Evolutionary conservation across 2,797 vertebrate species (phyloP).

Genomic region (Streptopelia turtur): DNA sequence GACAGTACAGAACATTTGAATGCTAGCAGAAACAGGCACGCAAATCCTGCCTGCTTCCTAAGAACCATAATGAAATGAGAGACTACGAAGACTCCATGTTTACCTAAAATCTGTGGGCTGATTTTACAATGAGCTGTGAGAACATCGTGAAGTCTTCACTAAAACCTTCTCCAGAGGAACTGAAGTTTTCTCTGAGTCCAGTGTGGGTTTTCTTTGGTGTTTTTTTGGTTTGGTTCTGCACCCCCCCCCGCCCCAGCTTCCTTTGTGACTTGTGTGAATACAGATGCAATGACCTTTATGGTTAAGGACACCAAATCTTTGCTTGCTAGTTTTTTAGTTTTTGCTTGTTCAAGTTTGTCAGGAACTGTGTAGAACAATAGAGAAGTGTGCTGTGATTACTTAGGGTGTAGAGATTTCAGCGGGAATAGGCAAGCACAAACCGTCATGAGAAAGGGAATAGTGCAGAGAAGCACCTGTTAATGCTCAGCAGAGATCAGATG

Average conservation of each 20-base stretch:
- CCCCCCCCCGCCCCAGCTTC: rapidly evolving
- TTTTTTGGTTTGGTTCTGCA: not conserved
- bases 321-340: not conserved
- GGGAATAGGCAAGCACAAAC: not conserved
- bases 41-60: not conserved
- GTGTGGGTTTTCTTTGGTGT: not conserved
- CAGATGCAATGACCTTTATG: not conserved
- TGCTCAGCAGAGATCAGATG: not conserved
- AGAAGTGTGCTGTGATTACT: not conserved
- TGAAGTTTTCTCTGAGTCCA: not conserved
- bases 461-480: not conserved
- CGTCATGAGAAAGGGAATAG: not conserved
- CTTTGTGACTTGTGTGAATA: not conserved
- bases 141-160: not conserved
- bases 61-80: not conserved
- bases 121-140: not conserved
- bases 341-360: not conserved
- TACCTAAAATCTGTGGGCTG: not conserved
- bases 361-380: not conserved
- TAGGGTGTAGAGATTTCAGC: not conserved
- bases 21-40: not conserved
- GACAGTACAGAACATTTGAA: not conserved
- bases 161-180: not conserved
- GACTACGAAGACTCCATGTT: not conserved
- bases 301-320: not conserved